Percentiles rank a stretch among this genome's conserved stretches.
Evolutionary conservation across 2,113 vertebrate species (phyloP).

Genomic region (Ciconia stormi): DNA sequence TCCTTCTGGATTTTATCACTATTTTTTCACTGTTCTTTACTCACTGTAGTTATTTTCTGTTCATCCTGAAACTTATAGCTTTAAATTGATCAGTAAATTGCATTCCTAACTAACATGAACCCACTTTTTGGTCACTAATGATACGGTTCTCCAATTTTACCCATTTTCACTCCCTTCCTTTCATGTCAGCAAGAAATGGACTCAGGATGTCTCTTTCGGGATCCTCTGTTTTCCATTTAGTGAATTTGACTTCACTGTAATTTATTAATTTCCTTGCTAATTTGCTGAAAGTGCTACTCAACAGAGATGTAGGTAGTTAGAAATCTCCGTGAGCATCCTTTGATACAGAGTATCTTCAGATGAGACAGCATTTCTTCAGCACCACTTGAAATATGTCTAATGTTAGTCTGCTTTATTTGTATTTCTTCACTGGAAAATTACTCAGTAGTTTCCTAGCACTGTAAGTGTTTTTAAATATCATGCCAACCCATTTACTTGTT

Average conservation of each 20-base stretch:
- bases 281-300: constrained; percentile 13
- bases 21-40: not conserved
- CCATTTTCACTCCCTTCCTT: not conserved
- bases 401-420: not conserved
- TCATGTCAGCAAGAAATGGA: not conserved
- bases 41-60: not conserved
- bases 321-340: constrained; percentile 1
- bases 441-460: not conserved
- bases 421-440: not conserved
- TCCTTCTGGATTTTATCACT: not conserved
- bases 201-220: not conserved
- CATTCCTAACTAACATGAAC: not conserved
- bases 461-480: not conserved
- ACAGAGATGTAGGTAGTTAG: not conserved
- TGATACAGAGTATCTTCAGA: not conserved
- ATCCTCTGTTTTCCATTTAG: not conserved
- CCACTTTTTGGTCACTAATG: not conserved
- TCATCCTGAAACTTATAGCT: not conserved
- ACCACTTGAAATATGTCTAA: not conserved
- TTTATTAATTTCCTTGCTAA: not conserved
- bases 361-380: not conserved
- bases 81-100: not conserved
- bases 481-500: not conserved
- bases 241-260: not conserved
- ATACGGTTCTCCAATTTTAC: not conserved